A percentile compares a stretch with the other conserved stretches of the same genome.
Evolutionary conservation across 2,113 vertebrate genomes (phyloP).

Genomic region (Perccottus glenii): DNA sequence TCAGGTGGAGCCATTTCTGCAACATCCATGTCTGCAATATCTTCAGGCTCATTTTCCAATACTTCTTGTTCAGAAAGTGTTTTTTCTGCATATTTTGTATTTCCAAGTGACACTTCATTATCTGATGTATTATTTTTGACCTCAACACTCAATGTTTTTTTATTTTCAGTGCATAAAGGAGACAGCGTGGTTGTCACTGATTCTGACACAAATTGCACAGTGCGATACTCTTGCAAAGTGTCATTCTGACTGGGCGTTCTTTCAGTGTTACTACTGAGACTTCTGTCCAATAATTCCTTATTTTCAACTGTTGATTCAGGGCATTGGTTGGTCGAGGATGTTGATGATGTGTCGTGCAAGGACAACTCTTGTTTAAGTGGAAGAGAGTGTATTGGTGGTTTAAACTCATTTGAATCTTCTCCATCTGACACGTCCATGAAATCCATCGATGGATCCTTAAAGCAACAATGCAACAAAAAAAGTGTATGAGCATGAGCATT

Average conservation of each 20-base stretch:
- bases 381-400: not conserved
- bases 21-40: not conserved
- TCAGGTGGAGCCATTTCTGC: not conserved
- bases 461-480: constrained; percentile 8
- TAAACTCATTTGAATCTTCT: constrained; percentile 8
- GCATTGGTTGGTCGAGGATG: constrained; percentile 7
- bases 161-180: not conserved
- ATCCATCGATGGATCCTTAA: constrained; percentile 36
- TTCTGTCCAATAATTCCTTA: not conserved
- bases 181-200: not conserved
- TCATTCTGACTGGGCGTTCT: too few species aligned
- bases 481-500: not conserved
- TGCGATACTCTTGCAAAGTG: too few species aligned
- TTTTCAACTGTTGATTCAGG: constrained; percentile 4
- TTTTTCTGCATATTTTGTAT: not conserved
- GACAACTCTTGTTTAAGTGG: constrained; percentile 18
- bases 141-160: not conserved
- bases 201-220: not conserved
- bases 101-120: not conserved
- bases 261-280: not conserved
- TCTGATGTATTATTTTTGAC: not conserved
- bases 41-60: constrained; percentile 10
- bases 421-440: constrained; percentile 10
- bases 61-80: not conserved
- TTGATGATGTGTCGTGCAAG: not conserved